A percentile compares a stretch with the other conserved stretches of the same genome.
Evolutionary conservation across 2,888 invertebrate genomes (phyloP).

Genomic region (Dorcus parallelipipedus): DNA sequence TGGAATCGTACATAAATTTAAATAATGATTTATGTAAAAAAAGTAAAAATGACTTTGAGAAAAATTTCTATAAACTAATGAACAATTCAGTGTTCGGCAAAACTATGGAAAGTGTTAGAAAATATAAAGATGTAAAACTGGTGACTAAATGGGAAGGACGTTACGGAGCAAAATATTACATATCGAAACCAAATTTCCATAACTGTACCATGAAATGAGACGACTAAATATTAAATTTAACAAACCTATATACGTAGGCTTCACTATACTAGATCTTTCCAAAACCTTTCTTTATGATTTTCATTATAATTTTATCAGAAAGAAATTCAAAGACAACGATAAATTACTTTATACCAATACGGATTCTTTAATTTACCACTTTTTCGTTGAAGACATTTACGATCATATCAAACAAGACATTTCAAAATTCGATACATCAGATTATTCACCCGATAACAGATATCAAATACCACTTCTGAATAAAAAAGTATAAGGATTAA

Average conservation of each 20-base stretch:
- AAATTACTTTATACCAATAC: constrained; percentile 34
- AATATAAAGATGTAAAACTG: no score
- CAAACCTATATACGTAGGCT: constrained; percentile 44
- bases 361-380: constrained; percentile 33
- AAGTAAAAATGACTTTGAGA: no score
- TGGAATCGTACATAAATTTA: no score
- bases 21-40: no score
- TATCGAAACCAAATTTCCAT: no score
- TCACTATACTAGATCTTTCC: constrained; percentile 41
- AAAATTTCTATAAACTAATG: no score
- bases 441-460: constrained; percentile 28
- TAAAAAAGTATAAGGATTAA: constrained; percentile 27
- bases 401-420: constrained; percentile 26
- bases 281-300: constrained; percentile 45
- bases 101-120: no score
- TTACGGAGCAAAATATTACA: no score
- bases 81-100: no score
- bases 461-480: constrained; percentile 27
- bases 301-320: constrained; percentile 37
- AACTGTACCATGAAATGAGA: no score
- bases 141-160: no score
- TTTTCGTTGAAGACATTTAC: constrained; percentile 40
- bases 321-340: constrained; percentile 29
- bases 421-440: constrained; percentile 37
- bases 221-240: constrained; percentile 34